Base-by-base conservation (phyloP, 2,888 invertebrate genomes). In the Megalurothrips usitatus region DNA sequence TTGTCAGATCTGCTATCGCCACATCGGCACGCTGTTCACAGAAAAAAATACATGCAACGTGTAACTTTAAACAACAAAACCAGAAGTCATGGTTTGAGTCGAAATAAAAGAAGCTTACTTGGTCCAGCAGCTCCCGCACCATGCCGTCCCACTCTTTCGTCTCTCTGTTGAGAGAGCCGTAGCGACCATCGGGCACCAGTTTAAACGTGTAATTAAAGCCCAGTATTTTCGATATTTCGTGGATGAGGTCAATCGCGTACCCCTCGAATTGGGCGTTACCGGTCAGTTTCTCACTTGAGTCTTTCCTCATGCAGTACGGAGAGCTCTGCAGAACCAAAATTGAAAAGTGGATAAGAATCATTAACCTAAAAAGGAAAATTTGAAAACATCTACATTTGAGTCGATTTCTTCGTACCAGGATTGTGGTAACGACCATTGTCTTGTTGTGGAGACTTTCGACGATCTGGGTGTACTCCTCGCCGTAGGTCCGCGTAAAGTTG, bases 1-100 rank as follows among this genome's bases (percentile, higher is more conserved):
- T 99, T 49, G 99, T 99, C 81, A 99, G 91, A 88, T 99, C 98
- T 14, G 98, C 99, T 80, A 99, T 96, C 0, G 98, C 98, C 84
- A 99, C 90, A 88, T 98, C 98, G 17, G 97, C 97, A 86, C 94
- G 93, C 90, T 91, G 84, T 34, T 43, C 3, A 43, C 34, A 43
- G 34, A 43, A 43, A 84, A 85, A 47, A 80, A 49, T 49, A 75
- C 17, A 4, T 43, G 34, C 48, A 81, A 58, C n/a, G n/a, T 26
- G 9, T 58, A 58, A 28, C 19, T 28, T 82, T 1, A 17, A 6
- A 4, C 80, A 12, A 78, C 19, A 81, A 78, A 81, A 79, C 10
- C 26, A 48, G 48, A 52, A 12, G 23, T 28, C 4, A 80, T 12
- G 78, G 52, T 52, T 19, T 78, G 79, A 17, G n/a, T 75, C 11